Percentiles rank a stretch among this genome's conserved stretches.
phyloP scores from a whole-genome alignment of 2,797 vertebrate genomes.

The Parambassis ranga region DNA sequence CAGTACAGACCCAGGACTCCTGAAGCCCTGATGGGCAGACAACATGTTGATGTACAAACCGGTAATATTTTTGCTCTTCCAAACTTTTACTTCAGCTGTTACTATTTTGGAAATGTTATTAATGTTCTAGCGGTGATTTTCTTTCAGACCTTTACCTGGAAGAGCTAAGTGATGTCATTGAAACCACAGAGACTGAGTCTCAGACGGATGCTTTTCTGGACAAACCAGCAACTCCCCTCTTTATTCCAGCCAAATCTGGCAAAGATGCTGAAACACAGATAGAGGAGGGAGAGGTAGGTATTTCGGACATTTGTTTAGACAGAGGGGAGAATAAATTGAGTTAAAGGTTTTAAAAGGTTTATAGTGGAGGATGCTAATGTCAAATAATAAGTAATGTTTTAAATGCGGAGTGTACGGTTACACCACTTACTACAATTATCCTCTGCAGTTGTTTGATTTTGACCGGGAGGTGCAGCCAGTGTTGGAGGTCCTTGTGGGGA shows the following conservation, averaged over 20 bases:
- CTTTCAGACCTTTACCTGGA: conserved; percentile 92
- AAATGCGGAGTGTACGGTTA: neutral
- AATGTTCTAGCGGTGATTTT: conserved; percentile 9
- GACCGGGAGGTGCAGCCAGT: conserved; percentile 90
- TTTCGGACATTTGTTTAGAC: too few species aligned
- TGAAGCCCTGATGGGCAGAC: conserved; percentile 81
- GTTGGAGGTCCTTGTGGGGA: conserved; percentile 91
- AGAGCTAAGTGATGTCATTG: conserved; percentile 84
- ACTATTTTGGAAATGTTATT: neutral
- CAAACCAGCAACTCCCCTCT: conserved; percentile 88
- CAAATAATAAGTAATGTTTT: neutral
- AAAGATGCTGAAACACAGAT: conserved; percentile 90
- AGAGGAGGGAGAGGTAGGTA: conserved; percentile 90
- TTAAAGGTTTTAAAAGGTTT: too few species aligned
- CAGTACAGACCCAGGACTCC: conserved; percentile 75
- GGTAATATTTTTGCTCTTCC: conserved; percentile 69
- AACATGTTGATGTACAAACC: conserved; percentile 89
- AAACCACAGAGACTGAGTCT: conserved; percentile 82
- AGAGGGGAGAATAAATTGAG: too few species aligned
- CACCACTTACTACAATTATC: neutral
- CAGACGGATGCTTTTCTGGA: conserved; percentile 95
- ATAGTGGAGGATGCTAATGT: neutral
- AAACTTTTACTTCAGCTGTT: neutral
- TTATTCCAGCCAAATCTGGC: conserved; percentile 91
- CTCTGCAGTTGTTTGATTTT: conserved; percentile 91